These are phyloP conservation scores for Corbicula japonica DNA, from an alignment of 2,888 invertebrate species.

Conservation along the genomic window DNA sequence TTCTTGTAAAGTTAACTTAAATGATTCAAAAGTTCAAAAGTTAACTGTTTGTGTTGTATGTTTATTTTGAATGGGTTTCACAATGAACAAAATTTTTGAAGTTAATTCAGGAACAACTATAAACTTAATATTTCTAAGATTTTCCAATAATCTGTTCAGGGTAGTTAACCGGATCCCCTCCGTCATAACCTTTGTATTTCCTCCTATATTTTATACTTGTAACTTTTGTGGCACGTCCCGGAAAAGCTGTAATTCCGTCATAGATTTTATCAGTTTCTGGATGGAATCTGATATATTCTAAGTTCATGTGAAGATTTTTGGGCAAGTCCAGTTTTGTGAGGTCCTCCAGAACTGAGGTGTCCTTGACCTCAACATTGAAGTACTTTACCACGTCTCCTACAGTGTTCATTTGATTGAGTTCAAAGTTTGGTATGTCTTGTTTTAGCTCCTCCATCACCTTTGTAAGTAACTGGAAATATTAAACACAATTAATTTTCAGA, in stretches of 20 bases:
- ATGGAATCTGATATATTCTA: slow-evolving; percentile 93
- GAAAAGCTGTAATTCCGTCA: slow-evolving; percentile 93
- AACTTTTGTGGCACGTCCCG: slow-evolving; percentile 94
- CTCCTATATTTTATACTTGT: slow-evolving; percentile 93
- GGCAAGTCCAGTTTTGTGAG: slow-evolving; percentile 90
- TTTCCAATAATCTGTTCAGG: slow-evolving; percentile 23
- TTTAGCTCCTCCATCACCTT: slow-evolving; percentile 91
- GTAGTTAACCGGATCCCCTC: slow-evolving; percentile 29
- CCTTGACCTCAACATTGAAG: slow-evolving; percentile 78
- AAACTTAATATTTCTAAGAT: too few species aligned
- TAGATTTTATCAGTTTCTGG: slow-evolving; percentile 92
- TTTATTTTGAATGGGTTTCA: too few species aligned
- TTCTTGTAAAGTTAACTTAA: too few species aligned
- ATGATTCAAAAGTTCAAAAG: too few species aligned
- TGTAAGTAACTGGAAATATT: slow-evolving; percentile 88
- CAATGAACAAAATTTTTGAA: too few species aligned
- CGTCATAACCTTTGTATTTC: slow-evolving; percentile 89
- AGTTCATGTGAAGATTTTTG: slow-evolving; percentile 94
- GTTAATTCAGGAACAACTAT: too few species aligned
- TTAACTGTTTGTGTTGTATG: too few species aligned
- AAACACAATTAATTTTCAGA: too few species aligned
- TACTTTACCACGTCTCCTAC: slow-evolving; percentile 87
- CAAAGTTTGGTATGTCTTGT: slow-evolving; percentile 93
- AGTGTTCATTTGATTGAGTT: slow-evolving; percentile 91
- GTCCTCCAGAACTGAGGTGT: slow-evolving; percentile 79